phyloP scores from a whole-genome alignment of 2,113 vertebrate species.

The Melanerpes formicivorus region DNA sequence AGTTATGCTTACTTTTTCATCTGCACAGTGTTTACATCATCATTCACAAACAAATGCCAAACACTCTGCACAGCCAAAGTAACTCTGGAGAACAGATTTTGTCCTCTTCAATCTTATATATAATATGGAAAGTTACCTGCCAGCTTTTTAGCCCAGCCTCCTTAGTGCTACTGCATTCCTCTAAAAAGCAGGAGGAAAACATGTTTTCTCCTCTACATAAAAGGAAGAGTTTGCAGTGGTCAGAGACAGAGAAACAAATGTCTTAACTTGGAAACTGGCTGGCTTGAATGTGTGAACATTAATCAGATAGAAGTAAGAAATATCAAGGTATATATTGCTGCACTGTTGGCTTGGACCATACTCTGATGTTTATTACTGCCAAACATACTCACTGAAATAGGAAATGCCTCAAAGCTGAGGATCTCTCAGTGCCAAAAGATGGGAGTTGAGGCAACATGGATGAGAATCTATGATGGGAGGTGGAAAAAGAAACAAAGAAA shows the following conservation, averaged over 20 bases:
- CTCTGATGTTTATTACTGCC: neutral
- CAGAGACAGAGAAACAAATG: neutral
- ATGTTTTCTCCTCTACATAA: no score
- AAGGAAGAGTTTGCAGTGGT: neutral
- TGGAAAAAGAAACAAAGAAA: neutral
- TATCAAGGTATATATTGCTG: neutral
- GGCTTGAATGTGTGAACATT: neutral
- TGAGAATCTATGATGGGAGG: neutral
- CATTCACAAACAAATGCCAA: neutral
- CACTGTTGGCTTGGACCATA: neutral
- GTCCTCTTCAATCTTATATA: neutral
- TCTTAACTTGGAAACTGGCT: slow-evolving; percentile 9
- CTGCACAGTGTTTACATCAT: neutral
- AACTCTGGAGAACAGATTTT: neutral
- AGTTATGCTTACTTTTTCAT: neutral
- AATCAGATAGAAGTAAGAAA: slow-evolving; percentile 10
- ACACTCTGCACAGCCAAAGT: neutral
- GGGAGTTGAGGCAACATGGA: neutral
- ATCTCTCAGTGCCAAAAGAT: neutral
- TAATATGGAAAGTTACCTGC: neutral
- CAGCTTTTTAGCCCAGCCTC: neutral
- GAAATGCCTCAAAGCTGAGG: neutral
- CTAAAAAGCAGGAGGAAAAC: no score
- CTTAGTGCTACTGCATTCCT: neutral
- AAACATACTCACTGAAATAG: neutral